phyloP scores from a whole-genome alignment of 2,113 vertebrate genomes.

The Hoplias malabaricus region DNA sequence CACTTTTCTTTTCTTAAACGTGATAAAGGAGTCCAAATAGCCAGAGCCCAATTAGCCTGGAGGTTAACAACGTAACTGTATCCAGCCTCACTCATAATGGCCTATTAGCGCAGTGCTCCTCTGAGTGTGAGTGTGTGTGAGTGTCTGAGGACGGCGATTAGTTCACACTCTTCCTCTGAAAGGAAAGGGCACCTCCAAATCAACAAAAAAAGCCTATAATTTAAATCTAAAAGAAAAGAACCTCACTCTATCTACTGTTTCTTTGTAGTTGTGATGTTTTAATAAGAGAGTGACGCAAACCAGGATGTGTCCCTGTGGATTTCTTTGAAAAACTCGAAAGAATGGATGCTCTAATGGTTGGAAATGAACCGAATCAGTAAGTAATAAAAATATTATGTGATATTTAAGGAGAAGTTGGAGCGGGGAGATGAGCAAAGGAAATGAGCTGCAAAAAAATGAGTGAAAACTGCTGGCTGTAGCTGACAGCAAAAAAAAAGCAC shows the following conservation, averaged over 20 bases:
- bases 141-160: slow-evolving; percentile 42
- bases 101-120: slow-evolving; percentile 69
- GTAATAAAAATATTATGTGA: too few species aligned
- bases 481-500: too few species aligned
- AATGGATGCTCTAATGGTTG: too few species aligned
- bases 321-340: too few species aligned
- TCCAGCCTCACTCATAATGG: slow-evolving; percentile 69
- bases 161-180: neutral
- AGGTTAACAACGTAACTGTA: slow-evolving; percentile 70
- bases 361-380: too few species aligned
- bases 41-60: slow-evolving; percentile 71
- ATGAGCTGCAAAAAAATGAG: too few species aligned
- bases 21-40: slow-evolving; percentile 64
- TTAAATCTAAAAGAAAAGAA: neutral
- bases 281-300: neutral
- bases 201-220: neutral
- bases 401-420: too few species aligned
- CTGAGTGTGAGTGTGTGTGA: slow-evolving; percentile 61
- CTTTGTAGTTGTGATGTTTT: neutral
- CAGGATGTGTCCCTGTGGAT: too few species aligned
- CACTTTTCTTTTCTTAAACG: slow-evolving; percentile 58
- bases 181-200: neutral
- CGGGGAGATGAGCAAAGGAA: too few species aligned
- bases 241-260: neutral
- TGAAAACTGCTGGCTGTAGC: too few species aligned